phyloP scores from a whole-genome alignment of 2,113 vertebrate species.

The Hypomesus transpacificus region DNA sequence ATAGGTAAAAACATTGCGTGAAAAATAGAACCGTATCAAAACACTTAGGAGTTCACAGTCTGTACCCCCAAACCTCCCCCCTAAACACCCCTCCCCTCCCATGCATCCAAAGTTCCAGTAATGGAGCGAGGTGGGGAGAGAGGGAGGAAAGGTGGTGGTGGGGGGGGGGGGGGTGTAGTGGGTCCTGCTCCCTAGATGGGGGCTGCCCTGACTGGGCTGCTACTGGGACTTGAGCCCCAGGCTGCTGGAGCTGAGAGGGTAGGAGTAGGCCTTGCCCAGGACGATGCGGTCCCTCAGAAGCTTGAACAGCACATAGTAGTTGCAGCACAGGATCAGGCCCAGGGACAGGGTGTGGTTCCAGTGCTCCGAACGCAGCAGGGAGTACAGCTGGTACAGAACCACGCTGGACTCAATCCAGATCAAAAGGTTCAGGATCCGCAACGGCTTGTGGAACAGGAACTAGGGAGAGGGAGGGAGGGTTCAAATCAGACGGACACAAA shows the following conservation, averaged over 20 bases:
- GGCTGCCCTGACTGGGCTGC: conserved; percentile 26
- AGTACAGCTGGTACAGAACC: conserved; percentile 96
- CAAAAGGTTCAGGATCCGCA: conserved; percentile 96
- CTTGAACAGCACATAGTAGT: conserved; percentile 98
- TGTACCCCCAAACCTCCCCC: conserved; percentile 25
- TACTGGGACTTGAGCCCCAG: conserved; percentile 91
- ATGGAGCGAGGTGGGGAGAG: conserved; percentile 31
- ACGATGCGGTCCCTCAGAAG: conserved; percentile 95
- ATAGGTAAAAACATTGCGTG: conserved; percentile 98
- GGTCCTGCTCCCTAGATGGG: not conserved
- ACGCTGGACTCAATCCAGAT: conserved; percentile 95
- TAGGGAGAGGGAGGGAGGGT: not conserved
- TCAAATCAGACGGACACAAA: not conserved
- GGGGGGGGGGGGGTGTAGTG: not conserved
- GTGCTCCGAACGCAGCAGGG: conserved; percentile 92
- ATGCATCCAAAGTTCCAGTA: conserved; percentile 15
- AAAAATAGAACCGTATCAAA: conserved; percentile 99
- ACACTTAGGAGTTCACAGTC: conserved; percentile 81
- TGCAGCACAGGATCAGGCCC: conserved; percentile 98
- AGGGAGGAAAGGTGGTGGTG: conserved; percentile 3
- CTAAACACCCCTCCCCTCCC: conserved; percentile 14
- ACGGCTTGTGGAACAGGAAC: conserved; percentile 85
- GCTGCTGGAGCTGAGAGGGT: conserved; percentile 79
- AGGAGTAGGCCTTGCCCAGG: conserved; percentile 94
- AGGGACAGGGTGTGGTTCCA: conserved; percentile 99